phyloP scores from a whole-genome alignment of 2,113 vertebrate genomes.

The Gyps fulvus region DNA sequence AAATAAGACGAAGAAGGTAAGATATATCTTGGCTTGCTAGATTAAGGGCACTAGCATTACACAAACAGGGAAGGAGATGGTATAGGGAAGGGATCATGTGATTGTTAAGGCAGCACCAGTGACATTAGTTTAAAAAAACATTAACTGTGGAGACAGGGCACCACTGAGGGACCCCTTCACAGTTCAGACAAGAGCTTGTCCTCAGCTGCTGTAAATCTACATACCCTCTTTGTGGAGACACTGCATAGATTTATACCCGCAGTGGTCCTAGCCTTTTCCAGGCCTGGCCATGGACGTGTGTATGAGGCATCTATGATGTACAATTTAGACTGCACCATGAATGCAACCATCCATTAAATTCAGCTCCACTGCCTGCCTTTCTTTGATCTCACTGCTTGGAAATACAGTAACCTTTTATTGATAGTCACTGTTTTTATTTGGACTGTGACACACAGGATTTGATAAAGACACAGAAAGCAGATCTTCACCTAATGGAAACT shows the following conservation, averaged over 20 bases:
- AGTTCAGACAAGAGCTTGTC: not conserved
- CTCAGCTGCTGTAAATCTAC: not conserved
- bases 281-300: not conserved
- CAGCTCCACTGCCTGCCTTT: not conserved
- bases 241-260: not conserved
- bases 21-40: not conserved
- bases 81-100: not conserved
- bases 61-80: not conserved
- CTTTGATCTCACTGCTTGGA: not conserved
- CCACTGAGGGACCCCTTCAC: not conserved
- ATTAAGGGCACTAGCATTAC: not conserved
- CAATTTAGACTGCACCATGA: not conserved
- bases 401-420: not conserved
- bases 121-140: not conserved
- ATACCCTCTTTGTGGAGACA: not conserved
- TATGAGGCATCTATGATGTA: not conserved
- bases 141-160: not conserved
- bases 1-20: conserved; percentile 34
- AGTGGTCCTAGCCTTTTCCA: not conserved
- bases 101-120: not conserved
- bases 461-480: not conserved
- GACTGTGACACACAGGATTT: not conserved
- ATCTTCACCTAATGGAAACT: not conserved
- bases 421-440: not conserved
- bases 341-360: not conserved